These are phyloP conservation scores for Hirudo medicinalis DNA, from an alignment of 1,140 invertebrate species.

Conservation along the genomic window DNA sequence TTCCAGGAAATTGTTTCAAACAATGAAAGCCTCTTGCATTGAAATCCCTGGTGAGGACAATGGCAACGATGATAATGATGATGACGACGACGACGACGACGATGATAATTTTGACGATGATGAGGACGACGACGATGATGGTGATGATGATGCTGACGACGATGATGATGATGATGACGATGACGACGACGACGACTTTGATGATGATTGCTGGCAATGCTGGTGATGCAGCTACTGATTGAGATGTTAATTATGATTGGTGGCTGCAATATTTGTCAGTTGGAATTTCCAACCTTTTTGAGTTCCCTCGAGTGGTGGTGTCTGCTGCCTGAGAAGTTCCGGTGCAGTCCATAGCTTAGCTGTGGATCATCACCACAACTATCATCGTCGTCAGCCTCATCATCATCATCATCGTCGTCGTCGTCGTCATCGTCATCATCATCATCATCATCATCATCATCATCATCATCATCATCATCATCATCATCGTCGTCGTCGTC, in stretches of 20 bases:
- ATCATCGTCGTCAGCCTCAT: not conserved
- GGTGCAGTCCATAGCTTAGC: constrained; percentile 47
- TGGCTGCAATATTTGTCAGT: not conserved
- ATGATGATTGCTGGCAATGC: too few species aligned
- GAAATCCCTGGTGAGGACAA: too few species aligned
- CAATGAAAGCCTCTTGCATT: too few species aligned
- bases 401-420: not conserved
- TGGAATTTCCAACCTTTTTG: constrained; percentile 50
- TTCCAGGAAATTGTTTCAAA: too few species aligned
- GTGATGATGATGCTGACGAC: too few species aligned
- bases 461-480: not conserved
- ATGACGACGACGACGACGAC: too few species aligned
- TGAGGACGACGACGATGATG: not conserved
- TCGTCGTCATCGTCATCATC: not conserved
- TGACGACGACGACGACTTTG: not conserved
- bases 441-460: not conserved
- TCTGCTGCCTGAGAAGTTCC: constrained; percentile 38
- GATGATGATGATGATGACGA: too few species aligned
- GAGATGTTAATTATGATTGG: not conserved
- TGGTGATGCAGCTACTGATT: not conserved
- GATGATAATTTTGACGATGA: too few species aligned
- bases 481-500: not conserved
- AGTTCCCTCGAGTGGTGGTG: constrained; percentile 47
- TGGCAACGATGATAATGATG: too few species aligned
- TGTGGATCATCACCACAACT: constrained; percentile 25